These are phyloP conservation scores for Coracias cyanogaster DNA, from an alignment of 2,797 vertebrate genomes.

Conservation along the genomic window DNA sequence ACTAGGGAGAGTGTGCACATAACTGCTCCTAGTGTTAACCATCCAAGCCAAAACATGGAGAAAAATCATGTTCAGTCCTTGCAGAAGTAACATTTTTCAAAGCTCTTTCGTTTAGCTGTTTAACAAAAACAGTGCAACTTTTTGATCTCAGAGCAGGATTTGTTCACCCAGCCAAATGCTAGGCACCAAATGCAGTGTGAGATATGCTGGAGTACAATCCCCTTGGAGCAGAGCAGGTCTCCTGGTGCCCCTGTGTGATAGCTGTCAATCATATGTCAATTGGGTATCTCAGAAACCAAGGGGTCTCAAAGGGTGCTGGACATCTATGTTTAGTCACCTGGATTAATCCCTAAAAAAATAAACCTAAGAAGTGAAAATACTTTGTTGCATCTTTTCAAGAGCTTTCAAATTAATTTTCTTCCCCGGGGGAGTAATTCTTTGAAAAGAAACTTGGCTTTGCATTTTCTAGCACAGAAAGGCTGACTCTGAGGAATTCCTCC, in stretches of 20 bases:
- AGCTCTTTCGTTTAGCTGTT: neutral
- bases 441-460: neutral
- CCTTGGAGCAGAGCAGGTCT: neutral
- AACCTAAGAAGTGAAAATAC: neutral
- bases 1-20: neutral
- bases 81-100: neutral
- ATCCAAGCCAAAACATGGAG: neutral
- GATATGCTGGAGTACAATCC: neutral
- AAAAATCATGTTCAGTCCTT: neutral
- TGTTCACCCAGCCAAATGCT: neutral
- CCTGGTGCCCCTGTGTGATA: neutral
- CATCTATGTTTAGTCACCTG: neutral
- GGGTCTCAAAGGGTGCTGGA: neutral
- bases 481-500: constrained; percentile 16
- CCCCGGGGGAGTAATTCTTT: neutral
- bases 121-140: neutral
- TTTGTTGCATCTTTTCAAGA: neutral
- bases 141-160: neutral
- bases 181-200: neutral
- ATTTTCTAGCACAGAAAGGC: constrained; percentile 5
- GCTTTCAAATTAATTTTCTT: neutral
- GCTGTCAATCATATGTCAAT: neutral
- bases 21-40: neutral
- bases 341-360: neutral
- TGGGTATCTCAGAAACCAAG: neutral